These are phyloP conservation scores for Drosophila miranda DNA, from an alignment of 1,140 invertebrate species.

Conservation along the genomic window DNA sequence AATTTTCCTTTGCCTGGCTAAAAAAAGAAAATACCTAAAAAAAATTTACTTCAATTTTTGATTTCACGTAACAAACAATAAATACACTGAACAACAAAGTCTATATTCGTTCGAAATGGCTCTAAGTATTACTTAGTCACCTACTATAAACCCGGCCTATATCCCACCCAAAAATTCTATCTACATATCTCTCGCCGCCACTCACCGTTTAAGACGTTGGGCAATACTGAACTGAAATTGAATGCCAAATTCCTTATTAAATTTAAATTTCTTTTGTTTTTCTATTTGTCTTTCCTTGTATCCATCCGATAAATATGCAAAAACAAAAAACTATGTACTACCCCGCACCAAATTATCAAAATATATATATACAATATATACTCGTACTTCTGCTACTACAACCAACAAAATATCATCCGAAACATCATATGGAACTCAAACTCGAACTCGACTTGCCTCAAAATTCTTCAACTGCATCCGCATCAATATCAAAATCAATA, in stretches of 20 bases:
- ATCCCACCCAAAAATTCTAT: no score
- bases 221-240: conserved; percentile 53
- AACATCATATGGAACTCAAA: conserved; percentile 41
- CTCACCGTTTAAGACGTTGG: conserved; percentile 42
- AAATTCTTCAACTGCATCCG: conserved; percentile 50
- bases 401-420: conserved; percentile 57
- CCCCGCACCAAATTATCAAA: conserved; percentile 59
- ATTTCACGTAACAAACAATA: conserved; percentile 37
- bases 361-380: conserved; percentile 41
- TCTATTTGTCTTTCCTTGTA: conserved; percentile 53
- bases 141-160: neutral
- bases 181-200: neutral
- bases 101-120: conserved; percentile 25
- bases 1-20: conserved; percentile 56
- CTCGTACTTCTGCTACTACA: conserved; percentile 23
- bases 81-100: conserved; percentile 30
- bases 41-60: conserved; percentile 84
- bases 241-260: conserved; percentile 50
- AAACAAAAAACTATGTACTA: conserved; percentile 51
- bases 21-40: conserved; percentile 39
- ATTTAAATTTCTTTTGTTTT: conserved; percentile 48
- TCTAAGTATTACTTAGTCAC: conserved; percentile 43
- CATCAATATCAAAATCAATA: conserved; percentile 30
- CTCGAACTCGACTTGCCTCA: conserved; percentile 41
- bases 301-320: conserved; percentile 31